Conservation (phyloP, 2,113 vertebrate species). For the Phoxinus phoxinus region DNA sequence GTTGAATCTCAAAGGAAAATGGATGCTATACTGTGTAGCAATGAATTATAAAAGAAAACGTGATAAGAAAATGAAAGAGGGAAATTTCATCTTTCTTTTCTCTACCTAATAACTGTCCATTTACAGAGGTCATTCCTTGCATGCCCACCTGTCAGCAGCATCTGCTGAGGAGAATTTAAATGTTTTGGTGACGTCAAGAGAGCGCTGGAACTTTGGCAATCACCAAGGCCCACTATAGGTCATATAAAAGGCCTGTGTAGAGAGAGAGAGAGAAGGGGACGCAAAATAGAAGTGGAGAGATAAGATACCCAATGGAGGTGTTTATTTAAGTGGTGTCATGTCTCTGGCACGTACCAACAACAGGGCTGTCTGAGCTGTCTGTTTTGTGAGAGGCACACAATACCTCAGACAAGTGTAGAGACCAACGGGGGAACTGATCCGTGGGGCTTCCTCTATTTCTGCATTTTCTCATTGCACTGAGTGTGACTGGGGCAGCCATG, state of each 20-base stretch:
- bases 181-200: conserved; percentile 81
- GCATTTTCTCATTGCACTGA: conserved; percentile 29
- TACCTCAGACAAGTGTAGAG: conserved; percentile 29
- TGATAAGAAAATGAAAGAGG: not conserved
- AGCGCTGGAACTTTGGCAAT: conserved; percentile 70
- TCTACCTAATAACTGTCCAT: not conserved
- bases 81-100: not conserved
- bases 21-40: not conserved
- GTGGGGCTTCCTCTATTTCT: conserved; percentile 8
- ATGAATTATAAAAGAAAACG: not conserved
- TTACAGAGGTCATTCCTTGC: conserved; percentile 68
- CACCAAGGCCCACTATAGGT: conserved; percentile 65
- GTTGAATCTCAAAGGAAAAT: not conserved
- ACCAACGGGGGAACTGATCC: conserved; percentile 35
- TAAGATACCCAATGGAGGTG: conserved; percentile 66
- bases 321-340: conserved; percentile 69
- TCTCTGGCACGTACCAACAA: conserved; percentile 58
- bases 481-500: conserved; percentile 55
- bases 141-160: conserved; percentile 81
- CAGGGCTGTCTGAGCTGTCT: conserved; percentile 45
- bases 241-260: conserved; percentile 59
- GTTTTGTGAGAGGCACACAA: conserved; percentile 29
- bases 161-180: conserved; percentile 83
- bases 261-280: conserved; percentile 5
- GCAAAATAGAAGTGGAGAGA: conserved; percentile 56